These are phyloP conservation scores for Ophioninae sp. DNA, from an alignment of 2,888 invertebrate genomes.

Conservation along the genomic window DNA sequence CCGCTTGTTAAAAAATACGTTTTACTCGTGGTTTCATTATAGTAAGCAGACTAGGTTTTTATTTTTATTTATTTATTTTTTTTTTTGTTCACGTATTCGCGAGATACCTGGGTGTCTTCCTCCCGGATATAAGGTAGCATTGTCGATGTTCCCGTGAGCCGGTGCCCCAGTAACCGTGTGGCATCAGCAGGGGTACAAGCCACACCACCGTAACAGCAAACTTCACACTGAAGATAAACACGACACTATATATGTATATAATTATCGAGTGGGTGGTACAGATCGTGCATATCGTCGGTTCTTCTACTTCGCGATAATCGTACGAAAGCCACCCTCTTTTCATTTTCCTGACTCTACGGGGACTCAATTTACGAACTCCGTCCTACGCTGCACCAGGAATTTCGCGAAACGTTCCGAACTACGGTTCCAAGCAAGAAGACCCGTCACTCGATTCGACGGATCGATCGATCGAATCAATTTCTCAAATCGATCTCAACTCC, in stretches of 20 bases:
- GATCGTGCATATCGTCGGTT: slow-evolving; percentile 21
- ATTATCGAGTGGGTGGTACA: background rate
- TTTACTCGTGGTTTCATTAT: background rate
- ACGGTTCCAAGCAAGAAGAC: slow-evolving; percentile 7
- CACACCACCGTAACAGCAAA: slow-evolving; percentile 43
- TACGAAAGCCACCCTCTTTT: background rate
- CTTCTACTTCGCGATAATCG: slow-evolving; percentile 28
- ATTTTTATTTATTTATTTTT: no score
- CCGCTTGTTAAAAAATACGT: background rate
- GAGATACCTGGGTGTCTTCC: slow-evolving; percentile 55
- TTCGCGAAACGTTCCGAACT: slow-evolving; percentile 1
- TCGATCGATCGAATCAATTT: background rate
- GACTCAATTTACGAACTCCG: slow-evolving; percentile 21
- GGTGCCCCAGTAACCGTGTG: slow-evolving; percentile 35
- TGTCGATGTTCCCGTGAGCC: slow-evolving; percentile 23
- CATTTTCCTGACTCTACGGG: slow-evolving; percentile 4
- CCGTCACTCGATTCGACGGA: slow-evolving; percentile 10
- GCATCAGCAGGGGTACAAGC: slow-evolving; percentile 33
- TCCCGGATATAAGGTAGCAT: slow-evolving; percentile 59
- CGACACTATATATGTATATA: slow-evolving; percentile 37
- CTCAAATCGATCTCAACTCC: background rate
- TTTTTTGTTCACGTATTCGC: slow-evolving; percentile 16
- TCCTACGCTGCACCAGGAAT: slow-evolving; percentile 13
- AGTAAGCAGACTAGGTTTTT: background rate
- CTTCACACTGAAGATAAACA: slow-evolving; percentile 48